Base-by-base conservation (phyloP, 2,113 vertebrate genomes). In the Chinchilla lanigera region DNA sequence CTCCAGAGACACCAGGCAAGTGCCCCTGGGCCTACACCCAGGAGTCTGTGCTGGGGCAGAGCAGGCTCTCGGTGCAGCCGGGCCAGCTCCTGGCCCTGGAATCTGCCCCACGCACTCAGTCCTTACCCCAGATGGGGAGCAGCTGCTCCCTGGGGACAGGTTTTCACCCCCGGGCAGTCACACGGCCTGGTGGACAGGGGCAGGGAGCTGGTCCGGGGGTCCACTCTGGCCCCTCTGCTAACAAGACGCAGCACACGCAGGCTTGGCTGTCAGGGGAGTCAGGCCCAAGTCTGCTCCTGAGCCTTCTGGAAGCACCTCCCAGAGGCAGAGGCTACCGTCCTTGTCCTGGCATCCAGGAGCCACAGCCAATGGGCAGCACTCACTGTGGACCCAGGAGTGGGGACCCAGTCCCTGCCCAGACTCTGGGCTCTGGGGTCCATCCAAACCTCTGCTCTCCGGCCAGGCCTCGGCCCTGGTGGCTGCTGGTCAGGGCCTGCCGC, bases 361-460 rank as follows among this genome's bases (percentile, higher is more conserved):
- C 26, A 0, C 0, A 0, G 30, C 50, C 7, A 0, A 2, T 2
- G 30, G 17, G 7, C 54, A 52, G 47, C 0, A 0, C 56, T 56
- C 41, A 28, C n/a, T 2, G 3, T 2, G 14, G 44, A 60, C 75
- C 35, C 47, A 0, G 73, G 47, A 33, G 52, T 38, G 4, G 52
- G 16, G 17, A 8, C 5, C 20, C 19, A 1, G 77, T 65, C 17
- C 58, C 38, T 24, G 12, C 7, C 28, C 19, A 30, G 47, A 86
- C 60, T 0, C 65, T 13, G 16, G 47, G 33, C 30, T 22, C 54
- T 50, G 75, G 52, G 28, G 35, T 71, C 52, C 41, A 22, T 54
- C 47, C 41, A 77, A 30, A 13, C 3, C 60, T 61, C 69, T 7
- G 38, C 26, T 20, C 47, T 56, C 17, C 1, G 3, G 81, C 71